Conservation (phyloP, 2,888 invertebrate species). For the Cheilosia variabilis region DNA sequence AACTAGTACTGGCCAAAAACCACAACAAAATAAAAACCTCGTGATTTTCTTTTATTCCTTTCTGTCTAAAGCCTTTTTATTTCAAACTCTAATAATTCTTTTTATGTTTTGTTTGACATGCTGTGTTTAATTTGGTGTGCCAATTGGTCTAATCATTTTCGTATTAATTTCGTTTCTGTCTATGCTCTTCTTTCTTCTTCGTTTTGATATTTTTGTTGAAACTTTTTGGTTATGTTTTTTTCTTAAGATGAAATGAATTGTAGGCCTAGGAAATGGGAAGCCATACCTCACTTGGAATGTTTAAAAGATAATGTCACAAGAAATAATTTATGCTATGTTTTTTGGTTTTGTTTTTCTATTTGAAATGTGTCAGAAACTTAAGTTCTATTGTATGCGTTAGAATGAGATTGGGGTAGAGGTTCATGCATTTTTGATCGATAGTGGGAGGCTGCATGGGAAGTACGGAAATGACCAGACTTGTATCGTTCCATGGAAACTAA, state of each 20-base stretch:
- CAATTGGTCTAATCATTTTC: slow-evolving; percentile 55
- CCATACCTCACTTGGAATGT: slow-evolving; percentile 66
- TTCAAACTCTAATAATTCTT: slow-evolving; percentile 21
- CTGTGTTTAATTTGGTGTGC: slow-evolving; percentile 53
- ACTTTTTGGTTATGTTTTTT: slow-evolving; percentile 1
- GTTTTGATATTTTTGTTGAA: not conserved
- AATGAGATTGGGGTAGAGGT: slow-evolving; percentile 40
- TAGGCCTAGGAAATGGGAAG: slow-evolving; percentile 32
- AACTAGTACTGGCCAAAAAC: slow-evolving; percentile 10
- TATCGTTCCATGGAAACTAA: no score
- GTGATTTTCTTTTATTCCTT: slow-evolving; percentile 50
- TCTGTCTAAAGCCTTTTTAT: slow-evolving; percentile 22
- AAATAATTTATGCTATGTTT: slow-evolving; percentile 33
- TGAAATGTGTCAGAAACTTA: slow-evolving; percentile 21
- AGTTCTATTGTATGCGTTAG: slow-evolving; percentile 39
- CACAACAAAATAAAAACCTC: slow-evolving; percentile 24
- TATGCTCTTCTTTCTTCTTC: slow-evolving; percentile 14
- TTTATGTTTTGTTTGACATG: slow-evolving; percentile 56
- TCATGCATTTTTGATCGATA: slow-evolving; percentile 8
- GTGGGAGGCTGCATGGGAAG: not conserved
- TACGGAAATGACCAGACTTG: not conserved
- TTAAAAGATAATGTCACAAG: slow-evolving; percentile 68
- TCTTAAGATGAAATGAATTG: slow-evolving; percentile 21
- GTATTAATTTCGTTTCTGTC: slow-evolving; percentile 22
- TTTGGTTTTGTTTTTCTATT: slow-evolving; percentile 25